Percentiles rank a stretch among this genome's conserved stretches.
These are phyloP conservation scores for Listronotus oregonensis DNA, from an alignment of 1,140 invertebrate genomes.

Conservation along the genomic window DNA sequence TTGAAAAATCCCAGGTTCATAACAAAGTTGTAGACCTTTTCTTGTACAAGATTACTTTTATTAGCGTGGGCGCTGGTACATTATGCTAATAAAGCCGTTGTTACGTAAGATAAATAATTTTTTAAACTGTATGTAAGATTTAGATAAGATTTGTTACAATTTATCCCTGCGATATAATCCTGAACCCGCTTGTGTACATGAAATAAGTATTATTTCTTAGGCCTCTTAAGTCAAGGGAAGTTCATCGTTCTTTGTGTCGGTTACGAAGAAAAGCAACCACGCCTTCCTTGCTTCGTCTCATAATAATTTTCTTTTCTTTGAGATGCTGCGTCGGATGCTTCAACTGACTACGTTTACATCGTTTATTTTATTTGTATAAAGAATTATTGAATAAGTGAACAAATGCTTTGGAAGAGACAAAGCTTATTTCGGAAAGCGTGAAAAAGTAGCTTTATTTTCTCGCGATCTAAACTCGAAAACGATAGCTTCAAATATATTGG, in stretches of 20 bases:
- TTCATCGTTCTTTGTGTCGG: conserved; percentile 31
- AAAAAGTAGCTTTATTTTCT: too few relatives aligned
- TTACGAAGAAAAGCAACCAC: conserved; percentile 32
- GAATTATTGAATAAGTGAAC: too few relatives aligned
- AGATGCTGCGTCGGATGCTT: conserved; percentile 24
- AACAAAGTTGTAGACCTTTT: too few relatives aligned
- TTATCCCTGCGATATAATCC: neutral
- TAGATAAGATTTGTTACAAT: conserved; percentile 4
- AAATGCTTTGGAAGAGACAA: too few relatives aligned
- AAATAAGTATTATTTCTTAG: conserved; percentile 19
- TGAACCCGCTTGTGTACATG: neutral
- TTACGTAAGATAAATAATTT: conserved; percentile 8
- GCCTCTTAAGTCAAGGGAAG: conserved; percentile 20
- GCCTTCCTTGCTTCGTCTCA: conserved; percentile 26
- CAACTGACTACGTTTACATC: conserved; percentile 21
- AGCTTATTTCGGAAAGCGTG: too few relatives aligned
- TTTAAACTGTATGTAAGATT: neutral
- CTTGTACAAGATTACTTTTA: too few relatives aligned
- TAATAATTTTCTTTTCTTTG: conserved; percentile 27
- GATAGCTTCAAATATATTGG: too few relatives aligned
- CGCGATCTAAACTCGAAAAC: too few relatives aligned
- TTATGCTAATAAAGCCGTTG: conserved; percentile 3
- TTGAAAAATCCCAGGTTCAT: too few relatives aligned
- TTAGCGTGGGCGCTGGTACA: conserved; percentile 4
- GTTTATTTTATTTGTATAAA: too few relatives aligned